A percentile compares a stretch with the other conserved stretches of the same genome.
Conservation (phyloP, 2,113 vertebrate species). For the Sula dactylatra region DNA sequence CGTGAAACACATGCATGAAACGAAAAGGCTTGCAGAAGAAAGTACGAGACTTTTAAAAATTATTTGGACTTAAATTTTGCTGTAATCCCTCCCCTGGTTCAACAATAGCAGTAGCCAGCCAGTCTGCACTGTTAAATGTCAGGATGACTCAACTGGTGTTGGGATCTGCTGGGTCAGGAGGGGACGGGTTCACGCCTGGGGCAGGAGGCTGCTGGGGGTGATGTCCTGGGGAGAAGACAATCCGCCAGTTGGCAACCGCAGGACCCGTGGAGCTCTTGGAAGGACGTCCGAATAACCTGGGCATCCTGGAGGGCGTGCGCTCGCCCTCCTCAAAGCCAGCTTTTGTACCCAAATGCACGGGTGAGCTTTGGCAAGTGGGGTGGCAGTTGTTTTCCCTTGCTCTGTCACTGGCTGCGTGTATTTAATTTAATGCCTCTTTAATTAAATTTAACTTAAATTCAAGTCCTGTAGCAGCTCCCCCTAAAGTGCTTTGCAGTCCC, state of each 20-base stretch:
- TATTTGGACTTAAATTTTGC: not conserved
- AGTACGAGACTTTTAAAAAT: not conserved
- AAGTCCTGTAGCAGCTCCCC: fast-evolving
- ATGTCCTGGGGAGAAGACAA: not conserved
- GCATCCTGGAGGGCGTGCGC: fast-evolving
- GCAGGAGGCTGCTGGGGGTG: constrained; percentile 30
- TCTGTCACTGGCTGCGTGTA: not conserved
- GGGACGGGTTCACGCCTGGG: constrained; percentile 2
- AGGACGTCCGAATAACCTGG: not conserved
- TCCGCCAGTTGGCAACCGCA: not conserved
- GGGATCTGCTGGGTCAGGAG: constrained; percentile 40
- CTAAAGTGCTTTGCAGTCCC: not conserved
- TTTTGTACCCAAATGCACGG: fast-evolving
- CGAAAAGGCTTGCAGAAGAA: not conserved
- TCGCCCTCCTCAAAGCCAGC: not conserved
- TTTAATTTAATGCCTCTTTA: not conserved
- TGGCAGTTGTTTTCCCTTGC: not conserved
- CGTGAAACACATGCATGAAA: fast-evolving
- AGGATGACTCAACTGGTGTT: constrained; percentile 40
- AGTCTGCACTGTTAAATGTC: not conserved
- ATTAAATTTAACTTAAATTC: not conserved
- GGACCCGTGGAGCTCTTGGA: not conserved
- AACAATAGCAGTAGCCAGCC: not conserved
- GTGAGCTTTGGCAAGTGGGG: not conserved
- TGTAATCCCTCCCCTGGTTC: not conserved